These are phyloP conservation scores for Philaethria dido DNA, from an alignment of 2,888 invertebrate species.

Conservation along the genomic window DNA sequence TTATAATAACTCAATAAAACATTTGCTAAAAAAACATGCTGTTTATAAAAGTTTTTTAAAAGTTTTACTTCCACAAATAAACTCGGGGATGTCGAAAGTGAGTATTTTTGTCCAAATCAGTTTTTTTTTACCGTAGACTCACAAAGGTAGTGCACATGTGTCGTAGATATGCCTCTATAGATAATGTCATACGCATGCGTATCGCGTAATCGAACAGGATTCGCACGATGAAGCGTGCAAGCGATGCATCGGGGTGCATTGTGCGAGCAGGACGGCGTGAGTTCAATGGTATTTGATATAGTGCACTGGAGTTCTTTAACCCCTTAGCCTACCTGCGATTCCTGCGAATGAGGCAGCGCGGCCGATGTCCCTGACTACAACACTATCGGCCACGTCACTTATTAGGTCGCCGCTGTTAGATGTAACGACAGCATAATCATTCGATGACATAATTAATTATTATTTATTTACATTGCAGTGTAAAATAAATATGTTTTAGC, in stretches of 20 bases:
- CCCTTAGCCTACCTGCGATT: slow-evolving; percentile 84
- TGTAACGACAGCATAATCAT: slow-evolving; percentile 61
- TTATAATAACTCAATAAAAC: neutral
- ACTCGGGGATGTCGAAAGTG: neutral
- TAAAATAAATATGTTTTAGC: slow-evolving; percentile 27
- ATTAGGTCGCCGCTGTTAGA: slow-evolving; percentile 76
- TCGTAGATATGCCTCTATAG: slow-evolving; percentile 43
- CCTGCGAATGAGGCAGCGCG: slow-evolving; percentile 81
- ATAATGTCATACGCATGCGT: slow-evolving; percentile 79
- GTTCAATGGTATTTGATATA: slow-evolving; percentile 84
- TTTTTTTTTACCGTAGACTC: neutral
- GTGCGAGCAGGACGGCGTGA: slow-evolving; percentile 71
- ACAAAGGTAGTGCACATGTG: slow-evolving; percentile 23
- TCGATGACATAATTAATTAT: slow-evolving; percentile 37
- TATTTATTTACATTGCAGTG: slow-evolving; percentile 34
- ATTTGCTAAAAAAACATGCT: neutral
- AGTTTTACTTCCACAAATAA: neutral
- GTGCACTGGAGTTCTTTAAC: slow-evolving; percentile 83
- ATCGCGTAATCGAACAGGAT: slow-evolving; percentile 80
- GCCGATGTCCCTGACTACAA: slow-evolving; percentile 82
- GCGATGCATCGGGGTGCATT: slow-evolving; percentile 70
- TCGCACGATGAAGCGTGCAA: slow-evolving; percentile 76
- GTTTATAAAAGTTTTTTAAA: neutral
- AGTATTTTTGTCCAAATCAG: neutral
- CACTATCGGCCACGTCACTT: slow-evolving; percentile 77